Evolutionary conservation across 2,113 vertebrate genomes (phyloP).

Genomic region (Piaya cayana): DNA sequence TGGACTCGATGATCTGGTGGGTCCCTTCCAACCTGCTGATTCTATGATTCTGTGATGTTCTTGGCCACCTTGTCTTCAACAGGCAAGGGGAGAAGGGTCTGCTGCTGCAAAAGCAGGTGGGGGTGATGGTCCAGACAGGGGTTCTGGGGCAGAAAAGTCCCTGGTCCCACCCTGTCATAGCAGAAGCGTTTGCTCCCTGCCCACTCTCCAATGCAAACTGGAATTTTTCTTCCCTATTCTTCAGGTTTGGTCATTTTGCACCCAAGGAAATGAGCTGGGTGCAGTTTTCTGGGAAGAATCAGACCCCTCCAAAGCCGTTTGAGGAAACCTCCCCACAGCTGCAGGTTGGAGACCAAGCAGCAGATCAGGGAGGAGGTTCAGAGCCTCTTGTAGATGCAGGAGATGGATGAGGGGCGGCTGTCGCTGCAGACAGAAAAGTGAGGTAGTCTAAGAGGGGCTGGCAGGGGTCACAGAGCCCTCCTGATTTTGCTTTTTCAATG

Average conservation of each 20-base stretch:
- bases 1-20: too few relatives aligned
- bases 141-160: not conserved
- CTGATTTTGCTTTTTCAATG: not conserved
- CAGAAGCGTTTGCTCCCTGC: not conserved
- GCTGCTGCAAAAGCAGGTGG: not conserved
- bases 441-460: not conserved
- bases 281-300: not conserved
- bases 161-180: fast-evolving
- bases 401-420: not conserved
- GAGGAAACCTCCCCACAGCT: not conserved
- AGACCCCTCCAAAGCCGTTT: too few relatives aligned
- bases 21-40: too few relatives aligned
- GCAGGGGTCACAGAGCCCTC: not conserved
- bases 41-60: too few relatives aligned
- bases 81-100: not conserved
- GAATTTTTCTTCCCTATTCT: not conserved
- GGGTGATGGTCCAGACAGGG: not conserved
- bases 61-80: not conserved
- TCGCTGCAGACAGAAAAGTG: fast-evolving
- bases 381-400: not conserved
- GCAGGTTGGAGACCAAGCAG: not conserved
- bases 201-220: fast-evolving
- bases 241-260: not conserved
- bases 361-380: fast-evolving
- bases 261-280: not conserved